These are phyloP conservation scores for Heterochromis multidens DNA, from an alignment of 2,113 vertebrate genomes.

Conservation along the genomic window DNA sequence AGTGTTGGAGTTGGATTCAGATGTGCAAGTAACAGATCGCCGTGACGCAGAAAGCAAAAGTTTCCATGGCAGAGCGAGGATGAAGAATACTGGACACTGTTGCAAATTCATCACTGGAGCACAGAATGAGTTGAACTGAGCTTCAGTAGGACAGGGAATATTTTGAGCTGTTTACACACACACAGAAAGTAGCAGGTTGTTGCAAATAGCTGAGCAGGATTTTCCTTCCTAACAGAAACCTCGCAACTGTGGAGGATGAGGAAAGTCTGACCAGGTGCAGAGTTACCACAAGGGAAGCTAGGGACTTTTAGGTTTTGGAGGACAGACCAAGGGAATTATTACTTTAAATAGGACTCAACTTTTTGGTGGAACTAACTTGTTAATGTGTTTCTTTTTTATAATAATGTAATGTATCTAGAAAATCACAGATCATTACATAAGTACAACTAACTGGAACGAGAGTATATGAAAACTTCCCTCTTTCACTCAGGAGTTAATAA, in stretches of 20 bases:
- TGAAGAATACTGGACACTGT: not conserved
- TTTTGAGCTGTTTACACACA: not conserved
- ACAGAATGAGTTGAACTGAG: conserved; percentile 18
- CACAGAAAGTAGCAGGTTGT: conserved; percentile 16
- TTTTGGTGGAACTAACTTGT: not conserved
- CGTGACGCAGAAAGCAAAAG: conserved; percentile 38
- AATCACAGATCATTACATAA: not conserved
- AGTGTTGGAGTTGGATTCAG: conserved; percentile 17
- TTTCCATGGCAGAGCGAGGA: conserved; percentile 35
- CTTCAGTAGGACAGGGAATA: conserved; percentile 38
- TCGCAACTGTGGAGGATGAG: not conserved
- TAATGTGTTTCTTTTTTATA: not conserved
- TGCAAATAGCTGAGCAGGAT: conserved; percentile 35
- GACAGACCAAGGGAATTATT: not conserved
- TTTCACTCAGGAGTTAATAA: fast-evolving
- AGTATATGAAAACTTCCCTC: not conserved
- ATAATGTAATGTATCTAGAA: not conserved
- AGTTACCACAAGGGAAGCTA: not conserved
- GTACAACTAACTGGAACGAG: not conserved
- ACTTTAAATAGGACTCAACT: not conserved
- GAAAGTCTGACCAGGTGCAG: not conserved
- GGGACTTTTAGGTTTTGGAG: not conserved
- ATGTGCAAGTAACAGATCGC: conserved; percentile 45
- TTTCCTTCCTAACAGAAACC: conserved; percentile 32
- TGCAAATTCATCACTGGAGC: conserved; percentile 8